Conservation (phyloP, 2,888 invertebrate species). For the Arrhopalites spinosus region DNA sequence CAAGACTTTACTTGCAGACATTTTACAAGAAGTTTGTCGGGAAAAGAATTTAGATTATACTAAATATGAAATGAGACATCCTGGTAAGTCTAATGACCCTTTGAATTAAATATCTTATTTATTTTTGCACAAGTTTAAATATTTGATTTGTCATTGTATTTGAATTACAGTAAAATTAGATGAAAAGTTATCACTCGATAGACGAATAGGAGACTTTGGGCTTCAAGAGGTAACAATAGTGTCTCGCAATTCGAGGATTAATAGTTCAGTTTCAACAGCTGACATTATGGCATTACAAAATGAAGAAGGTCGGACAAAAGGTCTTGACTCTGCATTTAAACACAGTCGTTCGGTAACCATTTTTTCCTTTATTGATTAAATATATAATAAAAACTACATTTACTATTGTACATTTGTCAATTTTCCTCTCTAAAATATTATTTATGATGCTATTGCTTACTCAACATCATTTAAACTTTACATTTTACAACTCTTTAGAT, state of each 20-base stretch:
- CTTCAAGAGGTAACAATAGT: conserved; percentile 70
- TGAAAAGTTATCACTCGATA: conserved; percentile 65
- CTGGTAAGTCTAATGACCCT: conserved; percentile 62
- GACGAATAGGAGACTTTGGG: conserved; percentile 68
- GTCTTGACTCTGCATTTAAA: conserved; percentile 56
- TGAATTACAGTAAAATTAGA: conserved; percentile 65
- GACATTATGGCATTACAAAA: conserved; percentile 66
- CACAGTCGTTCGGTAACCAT: conserved; percentile 59
- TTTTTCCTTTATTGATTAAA: too few species aligned
- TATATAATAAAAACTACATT: too few species aligned
- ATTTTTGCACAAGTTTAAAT: too few species aligned
- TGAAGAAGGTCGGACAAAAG: conserved; percentile 63
- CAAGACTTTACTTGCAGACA: conserved; percentile 70
- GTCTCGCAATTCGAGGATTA: conserved; percentile 61
- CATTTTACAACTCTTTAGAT: too few species aligned
- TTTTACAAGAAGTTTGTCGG: conserved; percentile 73
- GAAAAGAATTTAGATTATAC: conserved; percentile 75
- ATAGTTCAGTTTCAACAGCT: conserved; percentile 58
- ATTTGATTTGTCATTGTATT: background rate
- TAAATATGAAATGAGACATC: conserved; percentile 78
- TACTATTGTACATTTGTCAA: too few species aligned
- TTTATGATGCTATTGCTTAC: too few species aligned
- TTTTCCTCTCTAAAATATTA: too few species aligned
- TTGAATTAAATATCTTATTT: background rate
- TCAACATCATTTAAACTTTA: too few species aligned